Evolutionary conservation across 2,113 vertebrate genomes (phyloP), one percentile per base, ranked within the genome.

Genomic region (Castor canadensis): DNA sequence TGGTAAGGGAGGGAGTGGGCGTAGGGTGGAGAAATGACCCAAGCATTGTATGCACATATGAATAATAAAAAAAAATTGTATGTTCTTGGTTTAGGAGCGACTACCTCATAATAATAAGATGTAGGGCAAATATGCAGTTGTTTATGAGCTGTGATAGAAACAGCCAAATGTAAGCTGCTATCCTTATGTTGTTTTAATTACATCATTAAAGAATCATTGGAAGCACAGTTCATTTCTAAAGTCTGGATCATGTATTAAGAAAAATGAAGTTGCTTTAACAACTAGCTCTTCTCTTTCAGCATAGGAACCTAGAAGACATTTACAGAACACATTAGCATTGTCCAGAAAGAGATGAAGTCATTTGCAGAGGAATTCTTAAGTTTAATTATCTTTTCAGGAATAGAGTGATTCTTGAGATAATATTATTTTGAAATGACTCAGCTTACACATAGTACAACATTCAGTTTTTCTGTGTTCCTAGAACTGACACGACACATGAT

Each of bases 111-210:
- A 82, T 89, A 75, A 79, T 85, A 85, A 89, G 62, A 77, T 69
- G n/a, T 77, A 89, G 60, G 76, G 30, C 40, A 94, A n/a, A 89
- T 5, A 9, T 47, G 3, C 30, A 80, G 35, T 87, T 52, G 58
- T 49, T 96, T 95, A 67, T 87, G 80, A 88, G n/a, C 71, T 95
- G n/a, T 85, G 47, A 69, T 62, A 75, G 84, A 95, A 95, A n/a
- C 77, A 81, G 86, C 38, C 82, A 82, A 81, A 85, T 45, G 38
- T 64, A 62, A 73, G 45, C 43, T 81, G 92, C 60, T 17, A 13
- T 91, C 66, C 45, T 92, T 92, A 11, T 66, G 62, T 89, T 94
- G 82, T 94, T 93, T 94, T 93, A 94, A 82, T 91, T 93, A 91
- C 82, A 40, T 73, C 79, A 82, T 85, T 91, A 96, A 91, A 66